Conservation (phyloP, 2,888 invertebrate species). For the Teleiodes luculella region DNA sequence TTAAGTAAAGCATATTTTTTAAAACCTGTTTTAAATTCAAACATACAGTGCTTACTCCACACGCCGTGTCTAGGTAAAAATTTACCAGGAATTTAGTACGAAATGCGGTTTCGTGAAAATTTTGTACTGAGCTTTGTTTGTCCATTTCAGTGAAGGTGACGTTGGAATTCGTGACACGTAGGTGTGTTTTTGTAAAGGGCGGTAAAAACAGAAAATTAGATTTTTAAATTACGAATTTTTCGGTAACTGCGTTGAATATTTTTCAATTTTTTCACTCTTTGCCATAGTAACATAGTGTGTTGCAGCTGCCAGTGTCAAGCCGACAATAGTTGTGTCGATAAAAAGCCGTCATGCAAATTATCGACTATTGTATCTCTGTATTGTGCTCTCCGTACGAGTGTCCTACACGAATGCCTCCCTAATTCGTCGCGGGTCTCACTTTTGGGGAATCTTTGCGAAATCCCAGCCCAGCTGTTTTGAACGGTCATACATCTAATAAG, state of each 20-base stretch:
- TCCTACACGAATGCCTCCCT: conserved; percentile 50
- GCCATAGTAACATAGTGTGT: conserved; percentile 18
- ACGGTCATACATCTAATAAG: conserved; percentile 15
- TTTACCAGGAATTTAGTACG: not conserved
- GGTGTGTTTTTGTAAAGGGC: not conserved
- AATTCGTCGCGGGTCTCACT: conserved; percentile 61
- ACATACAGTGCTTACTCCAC: not conserved
- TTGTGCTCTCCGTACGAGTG: conserved; percentile 57
- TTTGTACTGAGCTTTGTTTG: not conserved
- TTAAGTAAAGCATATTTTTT: too few species aligned
- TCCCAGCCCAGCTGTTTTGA: conserved; percentile 57
- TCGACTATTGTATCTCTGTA: conserved; percentile 60
- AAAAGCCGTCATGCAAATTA: conserved; percentile 78
- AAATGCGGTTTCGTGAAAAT: not conserved
- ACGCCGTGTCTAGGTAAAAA: not conserved
- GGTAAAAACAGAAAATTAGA: too few species aligned
- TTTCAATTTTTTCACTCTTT: not conserved
- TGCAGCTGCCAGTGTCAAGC: conserved; percentile 61
- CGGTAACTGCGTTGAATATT: not conserved
- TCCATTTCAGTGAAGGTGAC: not conserved
- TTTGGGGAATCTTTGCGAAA: conserved; percentile 51
- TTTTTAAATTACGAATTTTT: not conserved
- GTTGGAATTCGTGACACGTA: not conserved
- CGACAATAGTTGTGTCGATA: conserved; percentile 60
- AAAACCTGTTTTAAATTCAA: not conserved